These are phyloP conservation scores for Rugalucina vietnamica DNA, from an alignment of 2,888 invertebrate species.

Conservation along the genomic window DNA sequence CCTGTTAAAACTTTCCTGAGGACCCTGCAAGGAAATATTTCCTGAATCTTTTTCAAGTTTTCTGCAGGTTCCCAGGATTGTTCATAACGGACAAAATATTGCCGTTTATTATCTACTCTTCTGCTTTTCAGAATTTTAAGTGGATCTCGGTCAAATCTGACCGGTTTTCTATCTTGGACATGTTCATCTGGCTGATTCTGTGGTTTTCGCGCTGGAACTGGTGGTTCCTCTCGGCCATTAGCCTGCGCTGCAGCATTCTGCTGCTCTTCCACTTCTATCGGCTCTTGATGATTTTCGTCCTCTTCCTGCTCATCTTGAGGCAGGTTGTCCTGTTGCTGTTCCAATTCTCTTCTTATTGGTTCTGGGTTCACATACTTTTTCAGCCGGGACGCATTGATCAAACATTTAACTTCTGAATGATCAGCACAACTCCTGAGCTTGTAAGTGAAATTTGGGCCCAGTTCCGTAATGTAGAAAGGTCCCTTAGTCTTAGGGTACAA, in stretches of 20 bases:
- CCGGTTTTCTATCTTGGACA: too few species aligned
- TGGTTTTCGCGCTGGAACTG: too few species aligned
- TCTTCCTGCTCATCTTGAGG: not conserved
- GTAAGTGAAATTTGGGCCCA: conserved; percentile 41
- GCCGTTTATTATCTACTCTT: not conserved
- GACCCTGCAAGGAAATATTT: not conserved
- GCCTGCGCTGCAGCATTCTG: not conserved
- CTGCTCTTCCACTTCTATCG: not conserved
- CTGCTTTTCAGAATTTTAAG: not conserved
- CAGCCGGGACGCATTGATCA: conserved; percentile 42
- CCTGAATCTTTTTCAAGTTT: not conserved
- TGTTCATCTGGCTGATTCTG: too few species aligned
- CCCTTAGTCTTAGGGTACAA: conserved; percentile 19
- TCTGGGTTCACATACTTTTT: conserved; percentile 10
- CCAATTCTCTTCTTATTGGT: too few species aligned
- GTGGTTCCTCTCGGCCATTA: too few species aligned
- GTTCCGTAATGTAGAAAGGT: conserved; percentile 24
- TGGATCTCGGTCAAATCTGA: not conserved
- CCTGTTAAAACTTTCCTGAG: not conserved
- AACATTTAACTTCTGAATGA: conserved; percentile 19
- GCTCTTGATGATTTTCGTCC: not conserved
- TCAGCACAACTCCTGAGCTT: not conserved
- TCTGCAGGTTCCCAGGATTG: not conserved
- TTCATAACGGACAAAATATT: not conserved
- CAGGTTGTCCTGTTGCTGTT: too few species aligned